These are phyloP conservation scores for Muscina levida DNA, from an alignment of 2,888 invertebrate genomes.

Conservation along the genomic window DNA sequence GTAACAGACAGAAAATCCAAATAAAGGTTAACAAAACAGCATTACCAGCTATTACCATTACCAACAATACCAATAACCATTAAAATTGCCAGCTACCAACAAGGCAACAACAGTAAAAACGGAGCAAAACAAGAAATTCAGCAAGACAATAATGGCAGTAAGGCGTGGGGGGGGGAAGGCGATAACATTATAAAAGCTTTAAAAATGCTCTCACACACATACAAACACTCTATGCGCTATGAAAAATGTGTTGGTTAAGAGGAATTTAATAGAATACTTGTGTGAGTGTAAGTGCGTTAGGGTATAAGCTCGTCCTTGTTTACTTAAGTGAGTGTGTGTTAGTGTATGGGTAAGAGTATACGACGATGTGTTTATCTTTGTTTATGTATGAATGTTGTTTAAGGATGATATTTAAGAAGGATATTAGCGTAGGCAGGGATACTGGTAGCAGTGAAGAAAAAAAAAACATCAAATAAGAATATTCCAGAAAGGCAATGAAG, in stretches of 20 bases:
- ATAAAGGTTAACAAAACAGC: conserved; percentile 37
- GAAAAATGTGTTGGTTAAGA: conserved; percentile 5
- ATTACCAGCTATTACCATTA: conserved; percentile 37
- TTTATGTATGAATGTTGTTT: no score
- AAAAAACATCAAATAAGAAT: background rate
- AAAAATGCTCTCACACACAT: conserved; percentile 2
- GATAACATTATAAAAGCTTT: conserved; percentile 3
- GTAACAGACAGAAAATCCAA: conserved; percentile 7
- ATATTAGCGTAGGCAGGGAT: no score
- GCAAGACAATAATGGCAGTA: background rate
- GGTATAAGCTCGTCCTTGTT: background rate
- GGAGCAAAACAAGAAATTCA: background rate
- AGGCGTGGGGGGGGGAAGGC: background rate
- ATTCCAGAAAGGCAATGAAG: conserved; percentile 13
- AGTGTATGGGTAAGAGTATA: background rate
- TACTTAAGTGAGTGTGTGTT: background rate
- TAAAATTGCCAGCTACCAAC: conserved; percentile 24
- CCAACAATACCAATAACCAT: conserved; percentile 34
- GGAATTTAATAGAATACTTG: background rate
- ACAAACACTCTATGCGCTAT: no score
- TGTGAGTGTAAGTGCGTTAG: background rate
- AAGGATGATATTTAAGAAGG: no score
- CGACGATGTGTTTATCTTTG: no score
- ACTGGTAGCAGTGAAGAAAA: no score
- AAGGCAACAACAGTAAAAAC: background rate